A percentile compares a stretch with the other conserved stretches of the same genome.
These are phyloP conservation scores for Thelaira solivaga DNA, from an alignment of 2,888 invertebrate genomes.

Conservation along the genomic window DNA sequence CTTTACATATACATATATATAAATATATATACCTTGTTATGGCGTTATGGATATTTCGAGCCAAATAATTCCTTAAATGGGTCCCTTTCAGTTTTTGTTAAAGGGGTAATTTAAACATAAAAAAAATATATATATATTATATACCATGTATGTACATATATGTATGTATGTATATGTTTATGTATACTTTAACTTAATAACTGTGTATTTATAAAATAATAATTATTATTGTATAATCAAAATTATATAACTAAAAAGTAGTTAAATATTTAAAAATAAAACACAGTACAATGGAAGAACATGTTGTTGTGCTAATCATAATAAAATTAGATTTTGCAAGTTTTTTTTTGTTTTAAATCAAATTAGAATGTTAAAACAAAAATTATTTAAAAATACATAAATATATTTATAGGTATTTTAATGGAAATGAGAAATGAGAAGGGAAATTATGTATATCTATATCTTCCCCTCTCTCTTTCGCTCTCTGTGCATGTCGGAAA, in stretches of 20 bases:
- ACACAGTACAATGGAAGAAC: conserved; percentile 61
- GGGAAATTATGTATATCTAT: too few species aligned
- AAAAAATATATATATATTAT: too few species aligned
- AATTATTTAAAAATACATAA: not conserved
- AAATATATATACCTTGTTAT: too few species aligned
- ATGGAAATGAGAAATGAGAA: not conserved
- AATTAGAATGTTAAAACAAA: not conserved
- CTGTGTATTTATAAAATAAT: conserved; percentile 28
- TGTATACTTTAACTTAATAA: conserved; percentile 31
- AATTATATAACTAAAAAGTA: conserved; percentile 44
- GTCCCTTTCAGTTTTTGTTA: too few species aligned
- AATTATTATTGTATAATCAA: conserved; percentile 30
- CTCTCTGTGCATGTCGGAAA: not conserved
- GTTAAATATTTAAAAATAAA: conserved; percentile 51
- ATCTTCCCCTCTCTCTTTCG: not conserved
- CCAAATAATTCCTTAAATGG: too few species aligned
- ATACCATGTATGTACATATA: too few species aligned
- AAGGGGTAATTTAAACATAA: too few species aligned
- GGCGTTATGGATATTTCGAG: too few species aligned
- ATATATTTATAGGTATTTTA: not conserved
- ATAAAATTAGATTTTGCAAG: conserved; percentile 53
- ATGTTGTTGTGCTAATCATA: conserved; percentile 57
- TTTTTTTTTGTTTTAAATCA: conserved; percentile 12
- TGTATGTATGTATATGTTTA: not conserved
- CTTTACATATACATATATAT: too few species aligned